These are phyloP conservation scores for Lasiurus borealis DNA, from an alignment of 2,113 vertebrate genomes.

Conservation along the genomic window DNA sequence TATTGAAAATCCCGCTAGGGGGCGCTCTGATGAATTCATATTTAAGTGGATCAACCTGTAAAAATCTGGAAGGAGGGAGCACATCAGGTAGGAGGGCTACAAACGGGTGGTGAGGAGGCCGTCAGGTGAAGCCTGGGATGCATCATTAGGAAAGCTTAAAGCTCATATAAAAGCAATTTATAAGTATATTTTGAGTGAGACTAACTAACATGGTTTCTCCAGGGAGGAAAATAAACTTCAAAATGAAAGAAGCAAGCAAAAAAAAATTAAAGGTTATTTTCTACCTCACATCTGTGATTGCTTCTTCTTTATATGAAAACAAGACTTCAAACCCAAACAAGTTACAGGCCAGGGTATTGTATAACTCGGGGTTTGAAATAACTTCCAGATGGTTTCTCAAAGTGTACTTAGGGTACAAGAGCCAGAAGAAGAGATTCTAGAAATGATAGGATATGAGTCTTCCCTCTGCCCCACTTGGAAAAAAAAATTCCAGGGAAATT, in stretches of 20 bases:
- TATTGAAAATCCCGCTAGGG: not conserved
- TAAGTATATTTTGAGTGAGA: slow-evolving; percentile 4
- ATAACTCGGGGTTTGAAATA: not conserved
- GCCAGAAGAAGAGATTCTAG: not conserved
- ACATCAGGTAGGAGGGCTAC: not conserved
- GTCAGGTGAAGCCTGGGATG: not conserved
- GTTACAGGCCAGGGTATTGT: not conserved
- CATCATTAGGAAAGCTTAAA: not conserved
- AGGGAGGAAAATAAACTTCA: slow-evolving; percentile 24
- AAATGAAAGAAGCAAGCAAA: not conserved
- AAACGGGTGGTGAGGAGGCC: not conserved
- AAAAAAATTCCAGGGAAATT: not conserved
- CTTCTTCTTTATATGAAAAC: slow-evolving; percentile 21
- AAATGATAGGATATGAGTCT: not conserved
- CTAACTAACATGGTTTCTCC: slow-evolving; percentile 43
- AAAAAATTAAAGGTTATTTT: not conserved
- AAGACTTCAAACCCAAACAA: slow-evolving; percentile 24
- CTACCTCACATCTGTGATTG: not conserved
- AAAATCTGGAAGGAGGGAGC: not conserved
- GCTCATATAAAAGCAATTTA: not conserved
- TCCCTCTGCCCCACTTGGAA: not conserved
- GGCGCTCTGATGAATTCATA: not conserved
- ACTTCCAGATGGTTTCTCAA: slow-evolving; percentile 34
- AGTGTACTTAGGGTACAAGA: not conserved
- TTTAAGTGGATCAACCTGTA: not conserved